A percentile compares a stretch with the other conserved stretches of the same genome.
These are phyloP conservation scores for Nemopilema nomurai DNA, from an alignment of 30 jellyfish, hydroid and myxozoan genomes.

Conservation along the genomic window DNA sequence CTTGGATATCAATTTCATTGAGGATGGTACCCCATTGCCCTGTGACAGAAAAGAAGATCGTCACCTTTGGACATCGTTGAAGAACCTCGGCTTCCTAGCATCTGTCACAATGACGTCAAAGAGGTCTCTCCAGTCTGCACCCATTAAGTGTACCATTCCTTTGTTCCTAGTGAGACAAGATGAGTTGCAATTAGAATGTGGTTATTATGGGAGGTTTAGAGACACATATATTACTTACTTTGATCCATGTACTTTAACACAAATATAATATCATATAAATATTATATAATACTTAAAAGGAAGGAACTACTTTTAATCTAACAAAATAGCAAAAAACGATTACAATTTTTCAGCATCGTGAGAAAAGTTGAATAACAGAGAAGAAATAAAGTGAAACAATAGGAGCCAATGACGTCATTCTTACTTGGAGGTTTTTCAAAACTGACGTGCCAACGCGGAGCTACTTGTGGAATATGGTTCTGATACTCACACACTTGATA, in stretches of 20 bases:
- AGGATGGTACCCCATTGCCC: too few species aligned
- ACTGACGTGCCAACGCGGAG: not conserved
- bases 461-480: too few species aligned
- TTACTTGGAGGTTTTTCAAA: too few species aligned
- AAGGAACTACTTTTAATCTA: too few species aligned
- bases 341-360: not conserved
- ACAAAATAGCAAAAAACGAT: too few species aligned
- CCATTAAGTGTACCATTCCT: constrained; percentile 90
- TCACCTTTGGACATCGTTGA: constrained; percentile 84
- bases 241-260: not conserved
- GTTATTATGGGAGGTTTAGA: too few species aligned
- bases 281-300: too few species aligned
- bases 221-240: not conserved
- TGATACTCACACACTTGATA: too few species aligned
- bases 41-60: not conserved
- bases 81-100: constrained; percentile 90
- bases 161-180: constrained; percentile 47
- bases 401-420: not conserved
- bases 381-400: not conserved
- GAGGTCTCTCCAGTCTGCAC: constrained; percentile 89
- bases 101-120: constrained; percentile 84
- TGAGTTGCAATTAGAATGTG: not conserved
- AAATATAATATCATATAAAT: too few species aligned
- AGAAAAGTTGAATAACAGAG: not conserved
- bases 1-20: too few species aligned